Evolutionary conservation across 2,888 invertebrate genomes (phyloP), one percentile per base, ranked within the genome.

Genomic region (Drosophila nigritarsus): DNA sequence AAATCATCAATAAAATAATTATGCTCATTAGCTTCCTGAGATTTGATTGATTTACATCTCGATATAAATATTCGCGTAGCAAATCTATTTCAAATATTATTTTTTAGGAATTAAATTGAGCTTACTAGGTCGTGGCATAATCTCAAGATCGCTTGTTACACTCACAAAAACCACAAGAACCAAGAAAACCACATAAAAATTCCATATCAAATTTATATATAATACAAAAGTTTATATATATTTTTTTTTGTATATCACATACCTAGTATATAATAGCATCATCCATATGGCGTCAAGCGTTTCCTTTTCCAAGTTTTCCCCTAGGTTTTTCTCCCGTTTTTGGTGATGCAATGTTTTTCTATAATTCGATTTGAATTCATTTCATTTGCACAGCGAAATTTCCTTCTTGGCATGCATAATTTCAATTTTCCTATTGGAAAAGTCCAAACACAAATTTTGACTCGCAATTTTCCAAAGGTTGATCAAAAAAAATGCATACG

Each of bases 291-390:
- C 20, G 30, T 29, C 3, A 13, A 20, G 13, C 30, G 15, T 15
- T 42, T 63, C 53, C 55, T 40, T 48, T 15, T 42, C 8, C 11
- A 13, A 42, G 30, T 8, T 42, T 24, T 27, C 38, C 20, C 51
- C 48, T 8, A 36, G 30, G 30, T 34, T 60, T 34, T 38, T 42
- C 20, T 29, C 15, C 32, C 29, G 15, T 8, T 27, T 62, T 30
- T 13, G 58, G 70, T 86, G 80, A 80, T 86, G 73, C 65, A 83
- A 76, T 73, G 51, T 54, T 68, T 50, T 48, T n/a, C n/a, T 34
- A 58, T 40, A 13, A 51, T 36, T 15, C 34, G 11, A 40, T 7
- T 48, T 36, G 48, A 9, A 32, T 50, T 15, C 11, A 38, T 65
- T 68, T 53, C 8, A 67, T 70, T 75, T 87, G 69, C 79, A 73